Evolutionary conservation across 2,797 vertebrate species (phyloP).

Genomic region (Channa striata): DNA sequence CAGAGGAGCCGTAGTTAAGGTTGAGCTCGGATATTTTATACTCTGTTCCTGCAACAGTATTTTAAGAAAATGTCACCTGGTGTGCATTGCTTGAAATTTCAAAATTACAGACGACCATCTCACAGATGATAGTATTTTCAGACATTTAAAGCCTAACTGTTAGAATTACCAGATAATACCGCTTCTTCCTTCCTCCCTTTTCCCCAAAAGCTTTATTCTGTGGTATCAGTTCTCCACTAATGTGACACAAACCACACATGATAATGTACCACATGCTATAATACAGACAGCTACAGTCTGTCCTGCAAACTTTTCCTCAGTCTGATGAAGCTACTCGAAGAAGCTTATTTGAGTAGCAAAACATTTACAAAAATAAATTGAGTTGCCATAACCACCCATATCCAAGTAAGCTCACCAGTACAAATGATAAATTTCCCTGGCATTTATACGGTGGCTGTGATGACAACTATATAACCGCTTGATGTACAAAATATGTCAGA

Average conservation of each 20-base stretch:
- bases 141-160: background rate
- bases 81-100: background rate
- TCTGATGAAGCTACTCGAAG: too few relatives aligned
- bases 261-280: background rate
- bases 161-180: constrained; percentile 1
- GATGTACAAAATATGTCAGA: too few relatives aligned
- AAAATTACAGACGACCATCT: constrained; percentile 11
- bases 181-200: background rate
- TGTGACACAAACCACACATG: background rate
- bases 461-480: too few relatives aligned
- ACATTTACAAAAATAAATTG: too few relatives aligned
- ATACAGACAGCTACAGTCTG: too few relatives aligned
- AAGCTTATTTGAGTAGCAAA: too few relatives aligned
- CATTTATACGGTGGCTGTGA: too few relatives aligned
- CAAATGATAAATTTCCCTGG: too few relatives aligned
- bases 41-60: constrained; percentile 3
- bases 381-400: too few relatives aligned
- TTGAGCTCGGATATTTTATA: constrained; percentile 16
- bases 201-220: background rate
- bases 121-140: constrained; percentile 47
- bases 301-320: too few relatives aligned
- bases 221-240: background rate
- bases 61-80: constrained; percentile 11
- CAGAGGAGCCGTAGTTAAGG: constrained; percentile 58
- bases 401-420: too few relatives aligned